Evolutionary conservation across 1,140 invertebrate genomes (phyloP).

Genomic region (Drosophila santomea): DNA sequence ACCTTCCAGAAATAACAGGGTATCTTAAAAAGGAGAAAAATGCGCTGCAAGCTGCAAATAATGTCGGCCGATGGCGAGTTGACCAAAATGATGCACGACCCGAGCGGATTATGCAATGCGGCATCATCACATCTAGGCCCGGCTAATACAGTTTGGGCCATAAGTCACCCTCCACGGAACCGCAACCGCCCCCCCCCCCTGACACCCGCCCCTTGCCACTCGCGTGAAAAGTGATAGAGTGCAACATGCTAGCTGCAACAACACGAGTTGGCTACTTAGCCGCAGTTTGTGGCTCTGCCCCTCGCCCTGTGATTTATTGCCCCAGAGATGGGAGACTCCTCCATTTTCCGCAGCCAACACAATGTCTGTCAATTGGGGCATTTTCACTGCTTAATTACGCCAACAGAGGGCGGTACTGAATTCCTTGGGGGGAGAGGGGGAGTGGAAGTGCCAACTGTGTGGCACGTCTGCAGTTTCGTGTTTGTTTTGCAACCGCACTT

Average conservation of each 20-base stretch:
- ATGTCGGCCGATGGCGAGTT: slow-evolving; percentile 60
- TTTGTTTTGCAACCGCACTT: slow-evolving; percentile 65
- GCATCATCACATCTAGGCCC: slow-evolving; percentile 48
- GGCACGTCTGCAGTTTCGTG: slow-evolving; percentile 75
- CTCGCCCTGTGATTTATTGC: slow-evolving; percentile 70
- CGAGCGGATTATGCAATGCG: slow-evolving; percentile 72
- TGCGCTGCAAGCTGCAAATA: slow-evolving; percentile 70
- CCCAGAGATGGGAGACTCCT: slow-evolving; percentile 60
- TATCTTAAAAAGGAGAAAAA: slow-evolving; percentile 22
- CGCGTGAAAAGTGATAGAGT: slow-evolving; percentile 42
- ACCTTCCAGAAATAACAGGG: neutral
- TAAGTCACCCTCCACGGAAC: slow-evolving; percentile 56
- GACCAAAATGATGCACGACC: slow-evolving; percentile 75
- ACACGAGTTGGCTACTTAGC: slow-evolving; percentile 69
- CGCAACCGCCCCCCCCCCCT: neutral
- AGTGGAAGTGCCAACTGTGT: slow-evolving; percentile 49
- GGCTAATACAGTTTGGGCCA: slow-evolving; percentile 66
- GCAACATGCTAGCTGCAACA: slow-evolving; percentile 64
- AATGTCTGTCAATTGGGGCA: slow-evolving; percentile 77
- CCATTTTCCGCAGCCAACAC: slow-evolving; percentile 44
- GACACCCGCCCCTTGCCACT: no score
- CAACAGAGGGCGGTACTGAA: slow-evolving; percentile 7
- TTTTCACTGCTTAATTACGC: slow-evolving; percentile 74
- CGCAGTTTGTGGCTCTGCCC: slow-evolving; percentile 24
- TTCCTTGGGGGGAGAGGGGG: neutral